Evolutionary conservation across 2,888 invertebrate species (phyloP).

Genomic region (Phymatocera aterrima): DNA sequence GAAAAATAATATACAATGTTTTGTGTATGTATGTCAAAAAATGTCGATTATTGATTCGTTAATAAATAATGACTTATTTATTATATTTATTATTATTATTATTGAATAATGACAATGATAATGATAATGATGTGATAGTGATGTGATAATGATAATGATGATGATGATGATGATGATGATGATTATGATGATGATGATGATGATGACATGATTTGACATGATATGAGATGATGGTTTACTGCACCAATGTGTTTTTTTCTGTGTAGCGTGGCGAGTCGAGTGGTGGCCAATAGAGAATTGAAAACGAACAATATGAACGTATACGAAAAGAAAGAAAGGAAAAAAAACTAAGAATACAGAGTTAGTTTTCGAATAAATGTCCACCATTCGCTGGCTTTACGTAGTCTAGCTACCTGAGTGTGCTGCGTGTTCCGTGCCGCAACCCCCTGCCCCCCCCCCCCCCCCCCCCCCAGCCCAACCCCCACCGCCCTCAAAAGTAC

Average conservation of each 20-base stretch:
- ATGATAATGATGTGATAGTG: slow-evolving; percentile 57
- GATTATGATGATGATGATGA: slow-evolving; percentile 58
- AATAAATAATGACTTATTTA: neutral
- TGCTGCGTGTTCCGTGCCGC: slow-evolving; percentile 71
- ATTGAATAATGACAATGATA: slow-evolving; percentile 43
- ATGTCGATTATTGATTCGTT: slow-evolving; percentile 25
- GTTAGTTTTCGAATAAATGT: neutral
- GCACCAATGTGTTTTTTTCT: slow-evolving; percentile 69
- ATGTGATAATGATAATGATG: slow-evolving; percentile 53
- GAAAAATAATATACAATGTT: too few relatives aligned
- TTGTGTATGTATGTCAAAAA: slow-evolving; percentile 16
- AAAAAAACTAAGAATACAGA: slow-evolving; percentile 36
- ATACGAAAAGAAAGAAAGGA: slow-evolving; percentile 40
- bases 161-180: slow-evolving; percentile 62
- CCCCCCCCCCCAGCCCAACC: slow-evolving; percentile 9
- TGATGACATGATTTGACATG: slow-evolving; percentile 53
- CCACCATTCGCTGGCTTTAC: slow-evolving; percentile 45
- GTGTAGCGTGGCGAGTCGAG: slow-evolving; percentile 61
- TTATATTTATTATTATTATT: slow-evolving; percentile 57
- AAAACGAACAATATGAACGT: slow-evolving; percentile 45
- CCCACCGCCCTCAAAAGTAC: too few relatives aligned
- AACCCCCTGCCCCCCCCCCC: slow-evolving; percentile 46
- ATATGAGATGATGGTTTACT: slow-evolving; percentile 63
- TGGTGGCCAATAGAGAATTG: slow-evolving; percentile 63
- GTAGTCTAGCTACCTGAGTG: slow-evolving; percentile 71